Evolutionary conservation across 2,888 invertebrate genomes (phyloP).

Genomic region (Drosophila nr. fundita): DNA sequence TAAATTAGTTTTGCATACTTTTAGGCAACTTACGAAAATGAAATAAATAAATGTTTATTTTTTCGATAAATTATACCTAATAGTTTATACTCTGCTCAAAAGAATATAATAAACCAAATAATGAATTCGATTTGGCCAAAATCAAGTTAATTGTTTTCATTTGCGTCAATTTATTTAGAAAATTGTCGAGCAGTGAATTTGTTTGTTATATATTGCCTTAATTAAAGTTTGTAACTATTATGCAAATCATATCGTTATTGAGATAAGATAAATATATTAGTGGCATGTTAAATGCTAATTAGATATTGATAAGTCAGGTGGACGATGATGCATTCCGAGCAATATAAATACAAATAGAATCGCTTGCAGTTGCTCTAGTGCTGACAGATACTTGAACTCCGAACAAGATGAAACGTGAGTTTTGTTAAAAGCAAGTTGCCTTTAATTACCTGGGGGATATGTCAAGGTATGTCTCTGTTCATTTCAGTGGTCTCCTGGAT

Average conservation of each 20-base stretch:
- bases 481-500: slow-evolving; percentile 52
- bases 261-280: slow-evolving; percentile 34
- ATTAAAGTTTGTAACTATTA: slow-evolving; percentile 38
- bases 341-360: slow-evolving; percentile 54
- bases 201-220: background rate
- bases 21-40: background rate
- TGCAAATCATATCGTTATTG: slow-evolving; percentile 23
- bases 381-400: background rate
- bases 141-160: background rate
- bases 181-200: background rate
- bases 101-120: background rate
- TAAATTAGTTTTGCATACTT: slow-evolving; percentile 7
- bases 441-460: slow-evolving; percentile 7
- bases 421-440: background rate
- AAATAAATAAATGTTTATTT: background rate
- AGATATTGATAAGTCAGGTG: slow-evolving; percentile 31
- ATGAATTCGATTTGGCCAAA: background rate
- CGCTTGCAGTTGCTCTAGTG: slow-evolving; percentile 4
- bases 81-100: background rate
- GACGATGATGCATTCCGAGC: slow-evolving; percentile 25
- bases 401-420: slow-evolving; percentile 63
- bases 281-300: slow-evolving; percentile 59
- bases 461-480: slow-evolving; percentile 14
- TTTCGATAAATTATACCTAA: background rate
- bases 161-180: background rate